Percentiles rank a stretch among this genome's conserved stretches.
Conservation (phyloP, 2,113 vertebrate species). For the Anarhynchus alexandrinus region DNA sequence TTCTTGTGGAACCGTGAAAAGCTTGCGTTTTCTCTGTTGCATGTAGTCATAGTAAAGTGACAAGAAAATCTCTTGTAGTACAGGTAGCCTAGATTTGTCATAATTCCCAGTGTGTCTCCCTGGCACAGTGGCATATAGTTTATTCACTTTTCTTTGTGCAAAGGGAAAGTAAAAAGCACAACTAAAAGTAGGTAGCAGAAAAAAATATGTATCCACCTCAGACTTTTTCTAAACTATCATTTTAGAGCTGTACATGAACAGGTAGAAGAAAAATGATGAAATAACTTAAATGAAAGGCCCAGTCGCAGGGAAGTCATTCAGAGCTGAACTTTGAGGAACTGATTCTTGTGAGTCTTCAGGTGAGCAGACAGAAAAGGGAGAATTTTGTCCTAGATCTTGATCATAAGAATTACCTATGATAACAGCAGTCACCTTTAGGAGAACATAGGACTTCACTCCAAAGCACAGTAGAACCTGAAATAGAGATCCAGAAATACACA, state of each 20-base stretch:
- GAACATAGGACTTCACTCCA: not conserved
- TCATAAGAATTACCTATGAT: not conserved
- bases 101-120: conserved; percentile 8
- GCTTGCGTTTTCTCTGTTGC: conserved; percentile 13
- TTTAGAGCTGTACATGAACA: not conserved
- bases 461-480: not conserved
- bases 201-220: not conserved
- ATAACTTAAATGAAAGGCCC: not conserved
- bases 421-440: not conserved
- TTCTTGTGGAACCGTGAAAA: conserved; percentile 5
- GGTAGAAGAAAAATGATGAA: not conserved
- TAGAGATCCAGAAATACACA: not conserved
- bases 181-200: not conserved
- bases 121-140: not conserved
- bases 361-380: not conserved
- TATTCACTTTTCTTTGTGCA: conserved; percentile 15
- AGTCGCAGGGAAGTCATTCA: not conserved
- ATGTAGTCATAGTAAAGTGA: not conserved
- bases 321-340: not conserved
- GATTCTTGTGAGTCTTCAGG: not conserved
- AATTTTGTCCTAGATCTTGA: not conserved
- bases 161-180: not conserved
- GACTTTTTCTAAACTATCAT: not conserved
- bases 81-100: conserved; percentile 45
- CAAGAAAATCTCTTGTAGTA: conserved; percentile 45